A percentile compares a stretch with the other conserved stretches of the same genome.
These are phyloP conservation scores for Crossocerus cetratus DNA, from an alignment of 2,888 invertebrate species.

Conservation along the genomic window DNA sequence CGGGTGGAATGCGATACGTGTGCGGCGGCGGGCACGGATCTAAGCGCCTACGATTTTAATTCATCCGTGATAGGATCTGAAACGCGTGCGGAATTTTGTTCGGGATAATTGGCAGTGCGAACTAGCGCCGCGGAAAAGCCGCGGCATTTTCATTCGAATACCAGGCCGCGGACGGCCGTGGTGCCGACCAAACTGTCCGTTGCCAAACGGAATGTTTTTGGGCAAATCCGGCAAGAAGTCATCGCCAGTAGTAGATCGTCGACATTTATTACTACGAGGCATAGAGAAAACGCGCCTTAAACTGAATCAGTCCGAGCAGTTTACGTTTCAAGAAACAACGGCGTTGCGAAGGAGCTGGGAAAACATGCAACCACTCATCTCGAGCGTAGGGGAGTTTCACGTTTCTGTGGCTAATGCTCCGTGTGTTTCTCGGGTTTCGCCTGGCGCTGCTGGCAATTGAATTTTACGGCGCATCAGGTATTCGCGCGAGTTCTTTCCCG, in stretches of 20 bases:
- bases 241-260: too few species aligned
- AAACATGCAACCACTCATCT: background rate
- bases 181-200: too few species aligned
- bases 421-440: slow-evolving; percentile 28
- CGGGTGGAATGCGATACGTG: too few species aligned
- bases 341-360: too few species aligned
- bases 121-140: background rate
- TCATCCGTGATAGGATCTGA: background rate
- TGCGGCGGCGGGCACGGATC: too few species aligned
- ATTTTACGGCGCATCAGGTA: slow-evolving; percentile 47
- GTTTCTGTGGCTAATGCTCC: slow-evolving; percentile 19
- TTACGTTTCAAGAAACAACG: too few species aligned
- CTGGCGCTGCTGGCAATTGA: slow-evolving; percentile 35
- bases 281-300: too few species aligned
- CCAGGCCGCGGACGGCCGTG: background rate
- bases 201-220: too few species aligned
- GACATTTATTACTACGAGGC: too few species aligned
- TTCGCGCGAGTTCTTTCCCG: slow-evolving; percentile 35
- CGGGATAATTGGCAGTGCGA: slow-evolving; percentile 7
- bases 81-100: slow-evolving; percentile 7
- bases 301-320: too few species aligned
- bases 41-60: background rate
- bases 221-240: too few species aligned
- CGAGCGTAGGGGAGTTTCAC: slow-evolving; percentile 18
- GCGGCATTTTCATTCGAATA: slow-evolving; percentile 2